Conservation (phyloP, 1,140 invertebrate species). For the Subanguina moxae region DNA sequence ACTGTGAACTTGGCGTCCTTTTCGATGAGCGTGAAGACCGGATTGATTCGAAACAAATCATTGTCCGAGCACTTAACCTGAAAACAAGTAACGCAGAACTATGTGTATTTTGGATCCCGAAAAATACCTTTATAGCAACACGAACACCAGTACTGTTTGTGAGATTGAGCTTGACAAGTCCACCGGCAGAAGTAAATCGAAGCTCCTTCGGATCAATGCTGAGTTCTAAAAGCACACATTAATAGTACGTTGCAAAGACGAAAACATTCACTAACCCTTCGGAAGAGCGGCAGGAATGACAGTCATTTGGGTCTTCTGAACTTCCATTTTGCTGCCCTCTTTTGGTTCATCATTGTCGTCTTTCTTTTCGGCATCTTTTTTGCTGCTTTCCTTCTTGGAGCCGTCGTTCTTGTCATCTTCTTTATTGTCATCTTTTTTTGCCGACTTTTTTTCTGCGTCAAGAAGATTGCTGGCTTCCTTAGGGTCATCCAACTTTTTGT, state of each 20-base stretch:
- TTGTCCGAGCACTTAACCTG: constrained; percentile 41
- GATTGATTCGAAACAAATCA: constrained; percentile 41
- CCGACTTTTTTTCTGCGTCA: too few species aligned
- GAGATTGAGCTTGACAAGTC: constrained; percentile 30
- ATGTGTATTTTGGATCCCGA: too few species aligned
- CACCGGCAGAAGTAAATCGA: constrained; percentile 19
- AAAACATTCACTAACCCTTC: neutral
- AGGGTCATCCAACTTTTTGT: too few species aligned
- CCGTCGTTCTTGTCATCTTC: constrained; percentile 16
- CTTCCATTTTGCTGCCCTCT: constrained; percentile 12
- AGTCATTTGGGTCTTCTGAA: constrained; percentile 5
- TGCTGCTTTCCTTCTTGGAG: constrained; percentile 9
- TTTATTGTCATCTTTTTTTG: neutral
- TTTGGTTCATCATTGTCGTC: constrained; percentile 6
- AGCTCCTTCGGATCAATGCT: constrained; percentile 21
- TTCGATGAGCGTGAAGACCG: constrained; percentile 27
- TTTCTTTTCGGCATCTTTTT: constrained; percentile 9
- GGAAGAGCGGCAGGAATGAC: constrained; percentile 3
- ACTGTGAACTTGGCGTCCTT: constrained; percentile 12
- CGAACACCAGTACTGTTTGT: constrained; percentile 29
- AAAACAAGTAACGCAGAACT: too few species aligned
- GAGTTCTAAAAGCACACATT: constrained; percentile 3
- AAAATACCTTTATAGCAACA: constrained; percentile 39
- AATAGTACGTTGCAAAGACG: neutral
- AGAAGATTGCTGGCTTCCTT: too few species aligned